Evolutionary conservation across 2,888 invertebrate species (phyloP), one percentile per base, ranked within the genome.

Genomic region (Dysmachus trigonus): DNA sequence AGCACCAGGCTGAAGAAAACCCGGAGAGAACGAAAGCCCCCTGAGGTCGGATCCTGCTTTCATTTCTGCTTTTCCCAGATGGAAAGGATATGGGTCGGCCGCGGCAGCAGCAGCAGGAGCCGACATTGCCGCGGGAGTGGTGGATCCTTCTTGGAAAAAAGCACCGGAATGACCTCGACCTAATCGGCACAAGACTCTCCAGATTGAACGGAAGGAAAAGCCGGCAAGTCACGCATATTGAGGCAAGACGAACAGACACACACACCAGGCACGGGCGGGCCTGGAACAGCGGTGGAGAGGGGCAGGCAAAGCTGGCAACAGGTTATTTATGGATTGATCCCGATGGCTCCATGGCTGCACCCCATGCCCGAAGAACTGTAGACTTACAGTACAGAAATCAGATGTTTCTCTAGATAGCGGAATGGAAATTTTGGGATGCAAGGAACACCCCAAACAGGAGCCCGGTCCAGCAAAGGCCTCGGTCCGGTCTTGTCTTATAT

Each of bases 301-400:
- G 38, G 47, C n/a, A n/a, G 22, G 77, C 62, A 76, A 85, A 76
- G 85, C 53, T 85, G 85, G 85, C 85, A 85, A 85, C 85, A 85
- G 85, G 85, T 85, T 85, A 85, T 85, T 85, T 85, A 85, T 85
- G 77, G 76, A 85, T 76, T 76, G 85, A 85, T 84, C 81, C 81
- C 62, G 62, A 82, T 82, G 81, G 81, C 62, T 82, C 81, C 81
- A 82, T 82, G 77, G 47, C 77, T 81, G 47, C 81, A 81, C 22
- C 51, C 83, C 31, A 33, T 73, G 31, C 35, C 73, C n/a, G 13
- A 73, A 33, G 73, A 15, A 4, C 33, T 47, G 33, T 33, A 31
- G 27, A 73, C n/a, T 33, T n/a, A n/a, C n/a, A n/a, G n/a, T 73
- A 73, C 47, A 73, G 33, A 73, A 73, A 83, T 83, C 83, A 72